Base-by-base conservation (phyloP, 2,888 invertebrate genomes). In the Phaedon cochleariae region DNA sequence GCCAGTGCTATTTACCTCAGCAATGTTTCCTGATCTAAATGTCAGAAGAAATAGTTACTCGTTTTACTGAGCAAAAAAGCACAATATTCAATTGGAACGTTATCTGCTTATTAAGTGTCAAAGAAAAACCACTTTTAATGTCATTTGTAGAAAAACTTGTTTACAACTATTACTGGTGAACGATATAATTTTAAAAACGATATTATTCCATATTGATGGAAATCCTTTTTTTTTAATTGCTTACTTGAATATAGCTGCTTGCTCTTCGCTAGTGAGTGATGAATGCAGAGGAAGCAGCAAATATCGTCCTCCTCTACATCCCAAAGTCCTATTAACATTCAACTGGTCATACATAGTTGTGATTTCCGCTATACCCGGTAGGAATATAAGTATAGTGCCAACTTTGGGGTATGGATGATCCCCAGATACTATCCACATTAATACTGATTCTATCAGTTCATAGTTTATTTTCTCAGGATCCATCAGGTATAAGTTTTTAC, bases 261-360 rank as follows among this genome's bases (percentile, higher is more conserved):
- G 96, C 74, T 96, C 95, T 77, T 94, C 92, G 71, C 91, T 93
- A 0, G 94, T 91, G 26, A 96, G 84, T 0, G 93, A 89, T 0
- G 95, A 96, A 82, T 96, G 96, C 4, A 96, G 85, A 0, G 95
- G 95, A n/a, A 96, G 87, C 45, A 96, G 81, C 5, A 90, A 71
- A 79, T 89, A 93, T 74, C 89, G 90, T 12, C 89, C 89, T 15
- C 85, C 85, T 76, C 88, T 86, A 1, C 87, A 86, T 65, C 88
- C 87, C 77, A 94, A 90, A 10, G 87, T 86, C 21, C 85, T 85
- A 77, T 90, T 90, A 29, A 90, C 89, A 51, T 84, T 84, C 0
- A 94, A 83, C 69, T 89, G 87, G 69, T 93, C 92, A 75, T 90
- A 89, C 2, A 94, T 80, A 0, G 87, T 80, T 80, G 91, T 90